A percentile compares a stretch with the other conserved stretches of the same genome.
Conservation (phyloP, 2,113 vertebrate genomes). For the Lophotis ruficrista region DNA sequence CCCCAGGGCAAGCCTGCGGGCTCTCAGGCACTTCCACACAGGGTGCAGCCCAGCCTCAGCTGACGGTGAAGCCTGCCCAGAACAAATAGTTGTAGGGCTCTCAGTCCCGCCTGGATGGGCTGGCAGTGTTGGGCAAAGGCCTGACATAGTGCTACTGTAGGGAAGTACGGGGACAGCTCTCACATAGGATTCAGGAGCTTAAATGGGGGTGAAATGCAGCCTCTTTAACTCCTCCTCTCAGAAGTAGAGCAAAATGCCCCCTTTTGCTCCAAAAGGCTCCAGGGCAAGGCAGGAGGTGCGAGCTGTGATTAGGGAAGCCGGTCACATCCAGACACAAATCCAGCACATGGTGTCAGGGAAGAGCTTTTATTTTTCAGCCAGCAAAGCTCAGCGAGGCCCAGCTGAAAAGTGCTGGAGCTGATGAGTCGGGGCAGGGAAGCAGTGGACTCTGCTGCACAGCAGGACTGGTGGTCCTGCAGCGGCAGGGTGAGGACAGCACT, state of each 20-base stretch:
- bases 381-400: background rate
- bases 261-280: background rate
- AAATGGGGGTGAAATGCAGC: background rate
- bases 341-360: background rate
- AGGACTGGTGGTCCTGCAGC: accelerated
- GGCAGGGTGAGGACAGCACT: background rate
- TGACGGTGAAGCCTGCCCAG: background rate
- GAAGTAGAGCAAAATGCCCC: background rate
- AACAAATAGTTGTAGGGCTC: background rate
- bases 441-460: background rate
- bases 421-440: background rate
- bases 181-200: background rate
- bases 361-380: conserved; percentile 51
- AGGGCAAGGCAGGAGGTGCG: background rate
- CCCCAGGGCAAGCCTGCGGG: background rate
- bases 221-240: background rate
- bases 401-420: background rate
- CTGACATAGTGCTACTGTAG: accelerated
- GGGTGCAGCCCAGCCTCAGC: background rate
- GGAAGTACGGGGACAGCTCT: background rate
- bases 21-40: background rate
- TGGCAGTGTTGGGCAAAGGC: background rate
- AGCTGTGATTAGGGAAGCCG: background rate
- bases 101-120: background rate
- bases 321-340: background rate